Conservation (phyloP, 2,797 vertebrate species). For the Tympanoctomys barrerae region DNA sequence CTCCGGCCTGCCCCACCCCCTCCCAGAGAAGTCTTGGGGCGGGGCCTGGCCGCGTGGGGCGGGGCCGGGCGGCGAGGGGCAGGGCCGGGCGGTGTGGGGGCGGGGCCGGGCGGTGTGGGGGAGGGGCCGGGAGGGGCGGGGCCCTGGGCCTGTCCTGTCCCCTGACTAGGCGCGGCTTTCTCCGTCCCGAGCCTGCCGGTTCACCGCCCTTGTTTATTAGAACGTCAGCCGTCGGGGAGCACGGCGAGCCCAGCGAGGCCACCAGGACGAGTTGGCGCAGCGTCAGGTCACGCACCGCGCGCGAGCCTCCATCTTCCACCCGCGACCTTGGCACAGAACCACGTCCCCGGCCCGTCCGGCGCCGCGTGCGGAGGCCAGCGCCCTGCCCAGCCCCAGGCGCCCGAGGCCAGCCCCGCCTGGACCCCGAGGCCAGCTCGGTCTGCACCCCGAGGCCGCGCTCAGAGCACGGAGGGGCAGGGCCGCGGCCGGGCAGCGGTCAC, state of each 20-base stretch:
- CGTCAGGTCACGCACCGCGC: background rate
- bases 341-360: no score
- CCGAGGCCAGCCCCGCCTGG: background rate
- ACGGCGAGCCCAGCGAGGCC: background rate
- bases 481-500: no score
- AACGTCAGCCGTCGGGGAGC: background rate
- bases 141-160: no score
- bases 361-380: no score
- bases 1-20: background rate
- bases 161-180: no score
- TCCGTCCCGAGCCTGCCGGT: no score
- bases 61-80: background rate
- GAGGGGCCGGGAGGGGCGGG: fast-evolving
- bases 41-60: background rate
- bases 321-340: no score
- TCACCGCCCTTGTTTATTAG: background rate
- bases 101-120: background rate
- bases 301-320: background rate
- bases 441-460: background rate
- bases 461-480: background rate
- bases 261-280: background rate
- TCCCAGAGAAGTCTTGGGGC: no score
- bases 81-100: no score
- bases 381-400: background rate
- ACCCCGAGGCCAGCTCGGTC: background rate